These are phyloP conservation scores for Enteromius thamalakanensis DNA, from an alignment of 2,797 vertebrate species.

Conservation along the genomic window DNA sequence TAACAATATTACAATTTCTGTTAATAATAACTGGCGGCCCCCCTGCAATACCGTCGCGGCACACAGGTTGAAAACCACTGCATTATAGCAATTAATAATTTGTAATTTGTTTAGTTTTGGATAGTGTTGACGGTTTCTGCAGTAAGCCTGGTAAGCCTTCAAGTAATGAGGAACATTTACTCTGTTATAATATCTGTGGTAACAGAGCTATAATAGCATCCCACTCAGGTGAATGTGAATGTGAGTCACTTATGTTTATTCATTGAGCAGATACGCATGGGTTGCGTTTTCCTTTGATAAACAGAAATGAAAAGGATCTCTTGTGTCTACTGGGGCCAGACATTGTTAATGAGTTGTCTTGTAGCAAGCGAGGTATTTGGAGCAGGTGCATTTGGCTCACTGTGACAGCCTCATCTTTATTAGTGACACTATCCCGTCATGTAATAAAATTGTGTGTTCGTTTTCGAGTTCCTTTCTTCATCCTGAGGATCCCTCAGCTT, in stretches of 20 bases:
- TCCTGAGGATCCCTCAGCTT: conserved; percentile 19
- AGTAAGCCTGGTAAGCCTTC: conserved; percentile 3
- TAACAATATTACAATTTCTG: too few relatives aligned
- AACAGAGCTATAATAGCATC: conserved; percentile 42
- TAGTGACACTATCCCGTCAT: not conserved
- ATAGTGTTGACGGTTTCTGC: not conserved
- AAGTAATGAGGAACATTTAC: conserved; percentile 11
- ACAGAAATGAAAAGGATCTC: conserved; percentile 70
- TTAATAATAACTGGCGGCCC: too few relatives aligned
- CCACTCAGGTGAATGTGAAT: conserved; percentile 55
- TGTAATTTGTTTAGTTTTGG: not conserved
- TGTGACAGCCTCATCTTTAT: conserved; percentile 28
- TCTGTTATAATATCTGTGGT: conserved; percentile 23
- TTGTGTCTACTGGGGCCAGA: conserved; percentile 68
- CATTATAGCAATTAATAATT: not conserved
- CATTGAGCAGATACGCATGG: conserved; percentile 61
- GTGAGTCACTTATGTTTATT: conserved; percentile 65
- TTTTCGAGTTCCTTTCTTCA: conserved; percentile 26
- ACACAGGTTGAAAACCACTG: too few relatives aligned
- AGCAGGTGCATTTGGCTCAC: conserved; percentile 37
- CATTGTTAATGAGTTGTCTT: conserved; percentile 58
- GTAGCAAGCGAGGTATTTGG: conserved; percentile 48
- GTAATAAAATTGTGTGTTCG: not conserved
- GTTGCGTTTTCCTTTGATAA: conserved; percentile 75
- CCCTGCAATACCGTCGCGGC: too few relatives aligned